phyloP scores from a whole-genome alignment of 2,113 vertebrate species.

The Bagarius yarrelli region DNA sequence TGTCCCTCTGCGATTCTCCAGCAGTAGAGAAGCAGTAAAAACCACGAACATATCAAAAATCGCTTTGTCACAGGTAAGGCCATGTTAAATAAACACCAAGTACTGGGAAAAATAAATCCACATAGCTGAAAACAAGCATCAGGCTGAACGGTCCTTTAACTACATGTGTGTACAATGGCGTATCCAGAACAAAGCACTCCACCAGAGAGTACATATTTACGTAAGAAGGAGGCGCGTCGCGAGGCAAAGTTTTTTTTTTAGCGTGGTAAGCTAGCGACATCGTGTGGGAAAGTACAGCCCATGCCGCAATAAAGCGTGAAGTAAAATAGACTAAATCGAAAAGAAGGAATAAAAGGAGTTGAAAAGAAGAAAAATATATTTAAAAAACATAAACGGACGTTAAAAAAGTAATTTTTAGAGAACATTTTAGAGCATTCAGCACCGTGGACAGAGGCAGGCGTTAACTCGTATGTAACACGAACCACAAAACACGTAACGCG shows the following conservation, averaged over 20 bases:
- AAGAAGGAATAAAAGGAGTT: background rate
- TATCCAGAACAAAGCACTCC: slow-evolving; percentile 60
- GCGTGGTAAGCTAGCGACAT: slow-evolving; percentile 58
- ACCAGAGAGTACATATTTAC: slow-evolving; percentile 22
- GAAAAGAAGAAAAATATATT: no score
- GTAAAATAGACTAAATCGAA: background rate
- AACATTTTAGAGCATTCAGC: background rate
- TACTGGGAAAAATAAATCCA: background rate
- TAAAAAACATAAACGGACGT: no score
- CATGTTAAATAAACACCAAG: slow-evolving; percentile 17
- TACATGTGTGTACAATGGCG: slow-evolving; percentile 18
- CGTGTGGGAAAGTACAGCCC: slow-evolving; percentile 47
- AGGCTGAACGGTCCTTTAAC: background rate
- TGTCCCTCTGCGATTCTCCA: slow-evolving; percentile 43
- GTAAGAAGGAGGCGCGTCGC: slow-evolving; percentile 54
- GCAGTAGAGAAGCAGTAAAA: slow-evolving; percentile 43
- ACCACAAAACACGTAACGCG: background rate
- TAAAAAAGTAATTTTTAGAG: no score
- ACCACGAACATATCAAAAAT: slow-evolving; percentile 21
- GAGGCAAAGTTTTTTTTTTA: background rate
- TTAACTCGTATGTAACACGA: background rate
- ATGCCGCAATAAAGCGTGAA: background rate
- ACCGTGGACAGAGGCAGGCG: background rate
- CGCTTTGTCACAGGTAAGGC: background rate
- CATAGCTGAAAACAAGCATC: background rate